Conservation (phyloP, 2,797 vertebrate genomes). For the Otolemur crassicaudatus region DNA sequence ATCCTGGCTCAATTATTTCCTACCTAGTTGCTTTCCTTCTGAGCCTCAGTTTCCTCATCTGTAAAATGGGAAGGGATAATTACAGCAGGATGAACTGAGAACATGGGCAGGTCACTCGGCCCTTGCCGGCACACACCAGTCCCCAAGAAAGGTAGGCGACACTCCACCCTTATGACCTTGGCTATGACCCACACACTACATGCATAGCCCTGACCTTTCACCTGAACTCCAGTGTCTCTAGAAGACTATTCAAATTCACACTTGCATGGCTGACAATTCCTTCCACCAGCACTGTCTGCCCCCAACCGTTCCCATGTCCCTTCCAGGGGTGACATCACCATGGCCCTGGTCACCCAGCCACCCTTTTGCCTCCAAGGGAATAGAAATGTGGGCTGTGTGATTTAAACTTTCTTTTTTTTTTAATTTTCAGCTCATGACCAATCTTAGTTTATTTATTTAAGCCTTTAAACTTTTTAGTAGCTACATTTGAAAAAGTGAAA, state of each 20-base stretch:
- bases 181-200: not conserved
- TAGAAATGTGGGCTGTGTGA: not conserved
- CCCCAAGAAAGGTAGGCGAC: not conserved
- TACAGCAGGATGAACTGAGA: conserved; percentile 44
- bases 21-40: not conserved
- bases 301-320: not conserved
- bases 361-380: not conserved
- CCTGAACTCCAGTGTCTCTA: not conserved
- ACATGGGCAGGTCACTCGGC: not conserved
- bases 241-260: not conserved
- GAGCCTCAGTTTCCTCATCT: conserved; percentile 18
- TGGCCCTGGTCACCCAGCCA: not conserved
- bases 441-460: too few relatives aligned
- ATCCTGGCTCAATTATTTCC: not conserved
- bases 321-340: not conserved
- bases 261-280: not conserved
- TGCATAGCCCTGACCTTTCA: not conserved
- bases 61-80: conserved; percentile 12
- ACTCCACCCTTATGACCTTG: not conserved
- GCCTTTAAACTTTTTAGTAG: not conserved
- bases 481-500: not conserved
- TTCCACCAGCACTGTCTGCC: not conserved
- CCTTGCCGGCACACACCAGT: not conserved
- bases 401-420: not conserved
- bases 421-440: too few relatives aligned